These are phyloP conservation scores for Entomyzon cyanotis DNA, from an alignment of 2,113 vertebrate genomes.

Conservation along the genomic window DNA sequence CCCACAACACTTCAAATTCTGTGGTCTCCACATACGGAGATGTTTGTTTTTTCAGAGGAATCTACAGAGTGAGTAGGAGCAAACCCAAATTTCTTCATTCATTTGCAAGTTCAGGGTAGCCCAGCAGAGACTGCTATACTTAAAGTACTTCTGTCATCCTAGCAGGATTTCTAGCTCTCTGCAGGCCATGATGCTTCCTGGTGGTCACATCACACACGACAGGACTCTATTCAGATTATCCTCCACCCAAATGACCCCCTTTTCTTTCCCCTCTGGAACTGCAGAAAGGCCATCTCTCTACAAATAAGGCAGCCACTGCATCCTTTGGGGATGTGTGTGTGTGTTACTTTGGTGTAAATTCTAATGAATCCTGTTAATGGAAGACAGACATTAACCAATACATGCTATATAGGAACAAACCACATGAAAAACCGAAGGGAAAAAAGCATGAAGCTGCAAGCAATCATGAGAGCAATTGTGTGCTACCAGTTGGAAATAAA, in stretches of 20 bases:
- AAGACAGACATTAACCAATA: not conserved
- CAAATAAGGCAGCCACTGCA: not conserved
- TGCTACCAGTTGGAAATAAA: not conserved
- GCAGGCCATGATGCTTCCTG: not conserved
- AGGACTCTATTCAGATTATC: not conserved
- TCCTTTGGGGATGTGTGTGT: not conserved
- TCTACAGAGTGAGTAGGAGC: not conserved
- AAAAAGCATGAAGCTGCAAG: not conserved
- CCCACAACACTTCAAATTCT: accelerated
- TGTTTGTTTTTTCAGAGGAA: not conserved
- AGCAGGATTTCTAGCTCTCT: not conserved
- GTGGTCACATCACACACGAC: not conserved
- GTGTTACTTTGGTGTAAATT: not conserved
- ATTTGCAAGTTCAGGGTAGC: not conserved
- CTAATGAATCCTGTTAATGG: not conserved
- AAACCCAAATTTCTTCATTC: not conserved
- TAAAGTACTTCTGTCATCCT: not conserved
- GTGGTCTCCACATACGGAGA: not conserved
- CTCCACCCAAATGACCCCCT: not conserved
- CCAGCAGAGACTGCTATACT: not conserved
- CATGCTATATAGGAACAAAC: not conserved
- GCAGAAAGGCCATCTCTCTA: not conserved
- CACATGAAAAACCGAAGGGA: not conserved
- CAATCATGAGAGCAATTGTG: not conserved
- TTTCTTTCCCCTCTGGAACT: not conserved